Percentiles rank a stretch among this genome's conserved stretches.
phyloP scores from a whole-genome alignment of 2,797 vertebrate genomes.

The Sarcoramphus papa region DNA sequence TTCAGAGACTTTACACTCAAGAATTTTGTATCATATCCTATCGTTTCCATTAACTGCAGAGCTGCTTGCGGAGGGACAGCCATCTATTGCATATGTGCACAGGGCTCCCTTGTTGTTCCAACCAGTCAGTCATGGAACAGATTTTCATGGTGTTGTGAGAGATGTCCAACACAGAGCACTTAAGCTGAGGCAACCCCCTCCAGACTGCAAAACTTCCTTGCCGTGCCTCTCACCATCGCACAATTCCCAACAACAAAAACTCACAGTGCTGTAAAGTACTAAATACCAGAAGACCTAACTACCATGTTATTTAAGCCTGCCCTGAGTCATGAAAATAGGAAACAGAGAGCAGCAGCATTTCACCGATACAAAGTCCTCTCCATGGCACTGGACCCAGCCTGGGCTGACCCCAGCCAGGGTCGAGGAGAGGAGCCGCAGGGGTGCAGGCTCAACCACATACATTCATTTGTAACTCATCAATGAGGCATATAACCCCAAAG shows the following conservation, averaged over 20 bases:
- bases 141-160: background rate
- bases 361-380: background rate
- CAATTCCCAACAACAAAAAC: background rate
- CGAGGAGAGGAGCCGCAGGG: background rate
- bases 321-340: background rate
- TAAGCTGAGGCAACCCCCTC: background rate
- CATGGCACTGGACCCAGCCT: background rate
- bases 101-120: background rate
- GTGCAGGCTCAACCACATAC: background rate
- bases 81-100: too few relatives aligned
- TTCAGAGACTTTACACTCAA: background rate
- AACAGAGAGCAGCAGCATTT: background rate
- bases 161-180: background rate
- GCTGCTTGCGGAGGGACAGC: background rate
- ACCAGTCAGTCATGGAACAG: background rate
- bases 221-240: background rate
- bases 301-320: background rate
- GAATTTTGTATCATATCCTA: background rate
- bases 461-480: background rate
- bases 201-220: background rate
- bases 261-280: background rate
- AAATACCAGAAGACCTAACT: background rate
- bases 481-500: background rate
- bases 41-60: background rate
- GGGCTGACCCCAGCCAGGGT: accelerated